Conservation (phyloP, 2,797 vertebrate genomes). For the Balearica regulorum region DNA sequence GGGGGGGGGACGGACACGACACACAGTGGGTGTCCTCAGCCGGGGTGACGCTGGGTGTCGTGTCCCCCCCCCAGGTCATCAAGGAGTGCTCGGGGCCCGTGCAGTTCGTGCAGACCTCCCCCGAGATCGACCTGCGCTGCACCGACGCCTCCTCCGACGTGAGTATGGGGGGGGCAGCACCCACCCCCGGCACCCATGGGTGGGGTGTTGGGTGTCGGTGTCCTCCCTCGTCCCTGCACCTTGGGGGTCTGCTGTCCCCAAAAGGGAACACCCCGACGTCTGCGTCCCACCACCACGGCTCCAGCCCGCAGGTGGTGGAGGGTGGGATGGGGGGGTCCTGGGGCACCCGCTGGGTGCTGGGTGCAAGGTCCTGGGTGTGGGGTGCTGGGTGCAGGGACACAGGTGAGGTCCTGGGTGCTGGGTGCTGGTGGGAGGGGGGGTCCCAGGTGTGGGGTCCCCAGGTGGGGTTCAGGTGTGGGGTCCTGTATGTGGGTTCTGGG, state of each 20-base stretch:
- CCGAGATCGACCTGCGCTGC: background rate
- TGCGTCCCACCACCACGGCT: rapidly evolving
- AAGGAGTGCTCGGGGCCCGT: background rate
- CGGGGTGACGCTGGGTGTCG: background rate
- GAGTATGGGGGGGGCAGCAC: background rate
- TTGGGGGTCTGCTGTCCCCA: background rate
- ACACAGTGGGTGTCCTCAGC: background rate
- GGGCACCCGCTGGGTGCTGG: background rate
- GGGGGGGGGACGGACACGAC: too few species aligned
- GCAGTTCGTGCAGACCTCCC: background rate
- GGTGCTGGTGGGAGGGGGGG: too few species aligned
- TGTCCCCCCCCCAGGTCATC: background rate
- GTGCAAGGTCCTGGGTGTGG: too few species aligned
- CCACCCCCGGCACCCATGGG: background rate
- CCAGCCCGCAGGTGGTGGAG: background rate
- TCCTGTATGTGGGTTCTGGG: background rate
- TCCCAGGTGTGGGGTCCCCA: background rate
- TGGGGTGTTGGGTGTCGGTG: background rate
- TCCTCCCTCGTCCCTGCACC: too few species aligned
- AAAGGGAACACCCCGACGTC: too few species aligned
- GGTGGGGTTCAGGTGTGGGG: too few species aligned
- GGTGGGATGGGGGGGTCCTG: background rate
- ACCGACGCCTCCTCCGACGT: background rate
- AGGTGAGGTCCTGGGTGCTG: background rate
- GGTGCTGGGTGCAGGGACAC: too few species aligned